Base-by-base conservation (phyloP, 1,140 invertebrate genomes). In the Pentalonia nigronervosa region DNA sequence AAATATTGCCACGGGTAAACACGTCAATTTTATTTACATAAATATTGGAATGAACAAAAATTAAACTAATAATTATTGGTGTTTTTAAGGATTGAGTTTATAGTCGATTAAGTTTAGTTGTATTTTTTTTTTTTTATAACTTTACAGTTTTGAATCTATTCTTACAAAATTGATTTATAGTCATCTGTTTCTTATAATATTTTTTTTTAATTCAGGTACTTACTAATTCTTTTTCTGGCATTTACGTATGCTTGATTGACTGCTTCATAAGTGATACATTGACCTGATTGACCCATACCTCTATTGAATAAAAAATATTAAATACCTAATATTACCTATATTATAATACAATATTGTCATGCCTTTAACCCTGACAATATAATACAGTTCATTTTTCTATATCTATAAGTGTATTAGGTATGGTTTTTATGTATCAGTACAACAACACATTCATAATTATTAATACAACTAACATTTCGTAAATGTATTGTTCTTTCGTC, bases 191-290 rank as follows among this genome's bases (percentile, higher is more conserved):
- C 60, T n/a, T 67, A n/a, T n/a, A 30, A 11, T 53, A 11, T 30
- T 25, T 30, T 67, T 76, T 76, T 76, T 76, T 0, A n/a, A n/a
- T 56, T 94, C 25, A 50, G 50, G 89, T 94, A 97, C 97, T 97
- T 96, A 98, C 97, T 96, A 94, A 98, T 97, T 95, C 97, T 97
- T 95, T 98, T 97, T 94, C 98, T 96, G 21, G 98, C 98, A 95
- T 98, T 97, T 88, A 97, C 95, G 95, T 98, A 98, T 83, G 98
- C 98, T 94, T 97, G 97, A 95, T 99, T 98, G 90, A 99, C 96
- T 76, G 98, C 98, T 94, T 98, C 98, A 95, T 98, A 98, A 25
- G 98, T 98, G 94, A 99, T 98, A 95, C 98, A 99, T 30, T 94
- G 94, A 48, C 97, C 97, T 94, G 97, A 96, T 93, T 97, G 96